Percentiles rank a stretch among this genome's conserved stretches.
phyloP scores from a whole-genome alignment of 2,797 vertebrate genomes.

The Sebastolobus altivelis region DNA sequence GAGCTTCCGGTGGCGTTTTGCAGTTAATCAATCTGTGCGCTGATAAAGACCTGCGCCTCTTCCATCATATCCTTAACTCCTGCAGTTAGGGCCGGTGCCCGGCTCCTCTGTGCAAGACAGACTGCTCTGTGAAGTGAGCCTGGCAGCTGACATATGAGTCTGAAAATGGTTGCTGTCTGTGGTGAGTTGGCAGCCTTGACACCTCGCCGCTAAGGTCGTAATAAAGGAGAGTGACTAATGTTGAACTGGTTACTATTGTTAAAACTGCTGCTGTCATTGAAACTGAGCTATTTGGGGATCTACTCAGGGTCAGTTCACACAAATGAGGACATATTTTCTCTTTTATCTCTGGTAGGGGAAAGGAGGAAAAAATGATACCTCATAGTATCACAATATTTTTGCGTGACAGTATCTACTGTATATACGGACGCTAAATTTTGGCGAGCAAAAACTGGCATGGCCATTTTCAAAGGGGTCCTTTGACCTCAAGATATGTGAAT shows the following conservation, averaged over 20 bases:
- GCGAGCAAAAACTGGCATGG: too few species aligned
- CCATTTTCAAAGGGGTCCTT: too few species aligned
- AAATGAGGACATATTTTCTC: background rate
- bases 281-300: background rate
- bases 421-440: too few species aligned
- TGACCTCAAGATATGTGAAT: too few species aligned
- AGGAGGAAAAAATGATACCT: too few species aligned
- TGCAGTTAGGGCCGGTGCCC: slow-evolving; percentile 63
- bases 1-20: slow-evolving; percentile 50
- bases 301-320: background rate
- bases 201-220: slow-evolving; percentile 54
- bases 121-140: slow-evolving; percentile 62
- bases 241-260: slow-evolving; percentile 44
- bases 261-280: slow-evolving; percentile 33
- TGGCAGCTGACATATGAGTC: slow-evolving; percentile 75
- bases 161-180: slow-evolving; percentile 65
- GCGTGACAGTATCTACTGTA: too few species aligned
- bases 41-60: slow-evolving; percentile 59
- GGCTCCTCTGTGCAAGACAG: slow-evolving; percentile 54
- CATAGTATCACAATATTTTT: too few species aligned
- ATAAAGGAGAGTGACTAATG: slow-evolving; percentile 60
- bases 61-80: slow-evolving; percentile 60
- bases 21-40: slow-evolving; percentile 71
- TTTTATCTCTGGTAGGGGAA: background rate
- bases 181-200: slow-evolving; percentile 58